Base-by-base conservation (phyloP, 2,113 vertebrate genomes). In the Struthidea cinerea region DNA sequence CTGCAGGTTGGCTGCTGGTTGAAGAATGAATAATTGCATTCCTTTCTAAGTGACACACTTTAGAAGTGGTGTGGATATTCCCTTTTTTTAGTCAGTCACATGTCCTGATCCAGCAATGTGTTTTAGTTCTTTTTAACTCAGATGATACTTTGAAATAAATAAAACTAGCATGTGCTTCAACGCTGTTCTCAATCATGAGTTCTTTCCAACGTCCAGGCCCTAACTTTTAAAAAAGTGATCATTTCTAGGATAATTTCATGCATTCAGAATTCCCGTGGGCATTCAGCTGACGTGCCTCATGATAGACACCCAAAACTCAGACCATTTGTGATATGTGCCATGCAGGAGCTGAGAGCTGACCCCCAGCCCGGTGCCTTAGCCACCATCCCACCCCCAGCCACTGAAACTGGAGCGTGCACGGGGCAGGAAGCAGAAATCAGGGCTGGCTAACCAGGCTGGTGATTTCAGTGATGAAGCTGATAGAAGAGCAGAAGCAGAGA, bases 21-120 rank as follows among this genome's bases (percentile, higher is more conserved):
- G 79, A 69, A 76, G 61, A 64, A 73, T 57, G 92, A 95, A 69
- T 94, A 93, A 90, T 52, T 94, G 37, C 55, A 55, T 65, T 88
- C 50, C 56, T 86, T 95, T 97, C 92, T 59, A 94, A 77, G 86
- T 88, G 79, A 77, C 92, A 92, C 27, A 26, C 55, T 92, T 92
- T 35, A 63, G 59, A 77, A 81, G 35, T 86, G 80, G 55, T 92
- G 55, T 86, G 75, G 76, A 80, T 88, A 30, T 83, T 79, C 78
- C 61, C 76, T 90, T 91, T 95, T 90, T 92, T 63, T 64, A 91
- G 80, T 67, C 47, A 11, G 59, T 85, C 71, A 68, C 71, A 86
- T 71, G 84, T 90, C 39, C 59, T 78, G 42, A 92, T 94, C 71
- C 68, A 92, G 79, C 33, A 63, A 77, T 67, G 53, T 73, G 41